Base-by-base conservation (phyloP, 2,888 invertebrate genomes). In the Volucella inflata region DNA sequence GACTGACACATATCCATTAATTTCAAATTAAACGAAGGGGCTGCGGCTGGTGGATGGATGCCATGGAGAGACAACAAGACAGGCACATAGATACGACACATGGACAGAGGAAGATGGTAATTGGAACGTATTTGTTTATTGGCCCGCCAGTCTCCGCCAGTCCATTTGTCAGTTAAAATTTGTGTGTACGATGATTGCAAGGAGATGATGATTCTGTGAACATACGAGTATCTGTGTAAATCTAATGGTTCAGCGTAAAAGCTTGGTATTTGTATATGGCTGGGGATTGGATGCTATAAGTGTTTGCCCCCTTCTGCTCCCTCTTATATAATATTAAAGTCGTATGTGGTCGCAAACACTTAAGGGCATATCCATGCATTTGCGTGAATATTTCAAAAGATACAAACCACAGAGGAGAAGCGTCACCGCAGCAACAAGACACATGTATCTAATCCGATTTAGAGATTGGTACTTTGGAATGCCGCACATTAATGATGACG, bases 1-100 rank as follows among this genome's bases (percentile, higher is more conserved):
- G 85, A 85, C 85, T 85, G 85, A 85, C 85, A 85, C 85, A 85
- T 85, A 81, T 85, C 85, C 85, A 85, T 85, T 85, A 81, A 85
- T 85, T 85, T 85, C 76, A 68, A 85, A 76, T 80, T 85, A 82
- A 87, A 74, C 82, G 77, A 70, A 55, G 57, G 70, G 68, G 62
- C 53, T 21, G 30, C 17, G 50, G 21, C 17, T 2, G 53, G 9
- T 11, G 44, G 67, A 42, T 6, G 4, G 30, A 8, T 38, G 17
- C 6, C 36, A 30, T 16, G 14, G 9, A 36, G 36, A 16, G 36
- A 50, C 38, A 12, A 9, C 30, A 30, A 30, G 30, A 6, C 30
- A 30, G 30, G 1, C 30, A 30, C 30, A 60, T 11, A 60, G 40
- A 36, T 44, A 59, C 38, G 76, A 48, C 51, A 59, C 53, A 53